Base-by-base conservation (phyloP, 2,797 vertebrate species). In the Astyanax mexicanus region DNA sequence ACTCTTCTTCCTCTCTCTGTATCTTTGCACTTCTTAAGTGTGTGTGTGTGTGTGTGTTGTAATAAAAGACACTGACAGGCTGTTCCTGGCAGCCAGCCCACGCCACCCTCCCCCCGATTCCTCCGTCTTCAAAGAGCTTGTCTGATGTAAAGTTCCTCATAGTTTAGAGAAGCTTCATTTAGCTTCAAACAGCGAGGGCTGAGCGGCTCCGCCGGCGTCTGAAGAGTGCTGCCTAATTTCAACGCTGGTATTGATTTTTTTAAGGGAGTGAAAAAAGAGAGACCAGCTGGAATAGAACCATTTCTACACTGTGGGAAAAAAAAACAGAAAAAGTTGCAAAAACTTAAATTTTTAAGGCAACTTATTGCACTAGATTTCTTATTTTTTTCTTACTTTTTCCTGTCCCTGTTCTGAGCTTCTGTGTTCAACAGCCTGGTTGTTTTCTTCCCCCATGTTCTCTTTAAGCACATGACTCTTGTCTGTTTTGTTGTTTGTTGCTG, bases 91-190 rank as follows among this genome's bases (percentile, higher is more conserved):
- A 11, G 9, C 15, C 47, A 3, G 57, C 45, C 37, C 67, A 32
- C 27, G 13, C 67, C 38, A 25, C 62, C 47, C 55, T 65, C 27
- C 47, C 7, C 67, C 51, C 23, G 35, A 6, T 6, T 55, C 10
- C 42, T 62, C 19, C 1, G 4, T 27, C 74, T 76, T 82, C 45
- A 77, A 77, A 77, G 55, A 15, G 11, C 12, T 42, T 69, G 35
- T 65, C 35, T 21, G 32, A 37, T 27, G n/a, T 25, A 25, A 44
- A 45, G 27, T 73, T 73, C 45, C 15, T 51, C 35, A 32, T 13
- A 44, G 62, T 71, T 77, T 65, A 45, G 15, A 15, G 12, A 71
- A 9, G 57, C 42, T 62, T 74, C 77, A 57, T 79, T 79, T 62
- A 44, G 23, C 44, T 58, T 77, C 13, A 17, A 38, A 37, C 40